These are phyloP conservation scores for Orthonyx spaldingii DNA, from an alignment of 2,113 vertebrate species.

Conservation along the genomic window DNA sequence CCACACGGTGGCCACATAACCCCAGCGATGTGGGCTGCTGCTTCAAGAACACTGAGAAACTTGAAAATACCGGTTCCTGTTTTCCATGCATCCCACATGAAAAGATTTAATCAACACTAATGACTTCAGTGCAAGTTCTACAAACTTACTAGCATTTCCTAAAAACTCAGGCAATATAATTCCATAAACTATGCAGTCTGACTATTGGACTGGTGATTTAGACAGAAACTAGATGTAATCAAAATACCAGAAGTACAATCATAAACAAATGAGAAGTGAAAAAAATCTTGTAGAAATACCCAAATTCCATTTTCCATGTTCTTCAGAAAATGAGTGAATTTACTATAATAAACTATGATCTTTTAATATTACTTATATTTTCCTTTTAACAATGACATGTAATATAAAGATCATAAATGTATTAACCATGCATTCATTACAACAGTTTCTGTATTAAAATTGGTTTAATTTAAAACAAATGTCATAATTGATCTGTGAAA, in stretches of 20 bases:
- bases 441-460: background rate
- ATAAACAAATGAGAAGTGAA: background rate
- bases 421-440: background rate
- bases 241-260: background rate
- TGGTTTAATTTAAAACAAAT: background rate
- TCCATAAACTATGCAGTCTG: background rate
- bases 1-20: slow-evolving; percentile 49
- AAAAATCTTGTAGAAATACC: background rate
- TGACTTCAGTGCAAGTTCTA: background rate
- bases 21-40: background rate
- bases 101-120: background rate
- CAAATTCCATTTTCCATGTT: background rate
- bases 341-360: background rate
- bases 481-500: background rate
- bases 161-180: background rate
- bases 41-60: accelerated
- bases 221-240: background rate
- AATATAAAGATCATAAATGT: background rate
- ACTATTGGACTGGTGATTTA: background rate
- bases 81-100: accelerated
- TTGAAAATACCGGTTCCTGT: background rate
- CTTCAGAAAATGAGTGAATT: background rate
- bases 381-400: background rate
- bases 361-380: background rate
- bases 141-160: background rate